Conservation (phyloP, 2,113 vertebrate genomes). For the Poecile atricapillus region DNA sequence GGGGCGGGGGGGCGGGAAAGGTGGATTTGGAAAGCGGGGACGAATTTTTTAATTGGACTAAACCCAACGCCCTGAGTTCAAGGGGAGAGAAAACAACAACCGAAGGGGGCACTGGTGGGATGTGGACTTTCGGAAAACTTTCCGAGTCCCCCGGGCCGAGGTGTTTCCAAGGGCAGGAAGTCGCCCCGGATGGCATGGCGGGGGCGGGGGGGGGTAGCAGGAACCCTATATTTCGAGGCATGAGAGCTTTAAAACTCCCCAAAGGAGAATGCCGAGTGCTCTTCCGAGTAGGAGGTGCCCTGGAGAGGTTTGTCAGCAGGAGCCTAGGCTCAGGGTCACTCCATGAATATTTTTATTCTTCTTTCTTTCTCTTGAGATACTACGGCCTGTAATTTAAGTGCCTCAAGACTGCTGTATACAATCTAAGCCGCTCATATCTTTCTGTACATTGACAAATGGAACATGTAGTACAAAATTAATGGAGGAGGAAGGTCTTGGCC, state of each 20-base stretch:
- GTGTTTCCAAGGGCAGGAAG: conserved; percentile 47
- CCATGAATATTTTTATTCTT: not conserved
- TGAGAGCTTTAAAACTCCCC: not conserved
- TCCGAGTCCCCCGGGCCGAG: not conserved
- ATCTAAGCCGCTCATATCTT: not conserved
- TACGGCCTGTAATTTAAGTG: not conserved
- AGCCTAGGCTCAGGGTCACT: not conserved
- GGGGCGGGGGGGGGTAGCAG: not conserved
- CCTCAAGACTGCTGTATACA: not conserved
- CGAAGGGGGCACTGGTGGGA: conserved; percentile 23
- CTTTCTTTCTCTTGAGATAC: not conserved
- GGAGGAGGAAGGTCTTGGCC: not conserved
- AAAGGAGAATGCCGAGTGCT: not conserved
- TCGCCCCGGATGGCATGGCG: not conserved
- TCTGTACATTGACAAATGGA: not conserved
- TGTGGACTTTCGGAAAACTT: conserved; percentile 38
- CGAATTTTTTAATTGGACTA: conserved; percentile 33
- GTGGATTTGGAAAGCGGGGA: conserved; percentile 9
- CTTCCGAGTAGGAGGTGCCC: not conserved
- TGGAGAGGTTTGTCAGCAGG: not conserved
- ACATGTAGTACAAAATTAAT: not conserved
- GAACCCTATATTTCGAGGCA: not conserved
- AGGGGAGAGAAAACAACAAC: conserved; percentile 10
- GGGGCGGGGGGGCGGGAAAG: not conserved
- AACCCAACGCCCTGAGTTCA: conserved; percentile 13